These are phyloP conservation scores for Philopedon plagiatum DNA, from an alignment of 2,888 invertebrate species.

Conservation along the genomic window DNA sequence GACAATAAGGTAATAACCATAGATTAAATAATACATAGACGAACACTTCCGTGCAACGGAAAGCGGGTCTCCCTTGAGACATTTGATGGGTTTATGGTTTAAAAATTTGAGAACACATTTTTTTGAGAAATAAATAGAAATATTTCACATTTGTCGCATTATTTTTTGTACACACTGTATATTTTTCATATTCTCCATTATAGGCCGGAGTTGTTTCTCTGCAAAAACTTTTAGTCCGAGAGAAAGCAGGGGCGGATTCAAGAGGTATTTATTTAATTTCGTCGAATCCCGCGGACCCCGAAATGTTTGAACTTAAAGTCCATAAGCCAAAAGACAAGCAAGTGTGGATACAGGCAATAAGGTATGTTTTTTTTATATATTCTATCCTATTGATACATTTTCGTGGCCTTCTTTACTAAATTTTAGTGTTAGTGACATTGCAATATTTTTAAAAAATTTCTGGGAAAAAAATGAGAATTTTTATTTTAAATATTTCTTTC, in stretches of 20 bases:
- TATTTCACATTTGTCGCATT: too few species aligned
- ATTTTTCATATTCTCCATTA: constrained; percentile 55
- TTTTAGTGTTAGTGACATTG: too few species aligned
- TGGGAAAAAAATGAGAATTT: too few species aligned
- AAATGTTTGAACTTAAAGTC: constrained; percentile 95
- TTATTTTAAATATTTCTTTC: too few species aligned
- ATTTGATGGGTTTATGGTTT: too few species aligned
- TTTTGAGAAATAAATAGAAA: too few species aligned
- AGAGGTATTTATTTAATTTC: constrained; percentile 94
- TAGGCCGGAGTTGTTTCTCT: constrained; percentile 94
- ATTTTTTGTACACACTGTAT: constrained; percentile 20
- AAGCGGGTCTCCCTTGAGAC: too few species aligned
- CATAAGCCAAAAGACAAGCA: constrained; percentile 92
- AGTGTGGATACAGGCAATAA: constrained; percentile 90
- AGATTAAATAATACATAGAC: background rate
- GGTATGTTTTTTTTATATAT: constrained; percentile 67
- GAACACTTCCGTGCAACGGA: too few species aligned
- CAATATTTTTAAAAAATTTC: too few species aligned
- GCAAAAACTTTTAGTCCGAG: constrained; percentile 91
- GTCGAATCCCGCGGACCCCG: constrained; percentile 91
- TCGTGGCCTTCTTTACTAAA: too few species aligned
- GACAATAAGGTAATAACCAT: constrained; percentile 85
- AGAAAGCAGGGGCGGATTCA: constrained; percentile 93
- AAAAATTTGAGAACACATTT: too few species aligned
- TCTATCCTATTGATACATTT: too few species aligned